Percentiles rank a stretch among this genome's conserved stretches.
Conservation (phyloP, 1,140 invertebrate species). For the Sycobia sp. region DNA sequence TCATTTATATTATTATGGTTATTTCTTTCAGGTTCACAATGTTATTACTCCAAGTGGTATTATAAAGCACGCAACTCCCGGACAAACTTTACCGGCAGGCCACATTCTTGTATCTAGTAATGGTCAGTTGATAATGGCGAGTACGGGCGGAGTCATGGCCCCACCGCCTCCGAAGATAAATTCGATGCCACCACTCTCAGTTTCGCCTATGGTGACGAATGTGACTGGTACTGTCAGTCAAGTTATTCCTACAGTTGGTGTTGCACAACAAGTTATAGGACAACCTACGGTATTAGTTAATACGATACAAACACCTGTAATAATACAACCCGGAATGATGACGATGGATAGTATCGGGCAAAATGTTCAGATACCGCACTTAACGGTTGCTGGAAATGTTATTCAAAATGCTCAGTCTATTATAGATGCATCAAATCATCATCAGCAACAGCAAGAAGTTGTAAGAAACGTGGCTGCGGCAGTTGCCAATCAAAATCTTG, state of each 20-base stretch:
- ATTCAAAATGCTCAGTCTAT: constrained; percentile 67
- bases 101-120: constrained; percentile 77
- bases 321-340: constrained; percentile 78
- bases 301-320: constrained; percentile 77
- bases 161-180: constrained; percentile 69
- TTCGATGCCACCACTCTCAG: constrained; percentile 71
- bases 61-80: constrained; percentile 59
- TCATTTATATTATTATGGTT: too few relatives aligned
- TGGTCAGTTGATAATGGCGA: constrained; percentile 74
- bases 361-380: constrained; percentile 70
- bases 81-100: constrained; percentile 65
- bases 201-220: constrained; percentile 72
- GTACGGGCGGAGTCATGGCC: constrained; percentile 67
- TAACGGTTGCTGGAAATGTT: constrained; percentile 68
- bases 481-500: constrained; percentile 52
- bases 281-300: constrained; percentile 84
- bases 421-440: constrained; percentile 52
- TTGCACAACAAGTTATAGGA: constrained; percentile 69
- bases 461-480: constrained; percentile 53
- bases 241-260: constrained; percentile 66
- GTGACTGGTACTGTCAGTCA: constrained; percentile 74
- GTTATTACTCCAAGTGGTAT: constrained; percentile 55
- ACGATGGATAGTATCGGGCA: constrained; percentile 70
- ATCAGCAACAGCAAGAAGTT: constrained; percentile 53
- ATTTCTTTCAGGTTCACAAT: constrained; percentile 50